phyloP scores from a whole-genome alignment of 1,140 invertebrate genomes.

The Aphaenogaster rudis region DNA sequence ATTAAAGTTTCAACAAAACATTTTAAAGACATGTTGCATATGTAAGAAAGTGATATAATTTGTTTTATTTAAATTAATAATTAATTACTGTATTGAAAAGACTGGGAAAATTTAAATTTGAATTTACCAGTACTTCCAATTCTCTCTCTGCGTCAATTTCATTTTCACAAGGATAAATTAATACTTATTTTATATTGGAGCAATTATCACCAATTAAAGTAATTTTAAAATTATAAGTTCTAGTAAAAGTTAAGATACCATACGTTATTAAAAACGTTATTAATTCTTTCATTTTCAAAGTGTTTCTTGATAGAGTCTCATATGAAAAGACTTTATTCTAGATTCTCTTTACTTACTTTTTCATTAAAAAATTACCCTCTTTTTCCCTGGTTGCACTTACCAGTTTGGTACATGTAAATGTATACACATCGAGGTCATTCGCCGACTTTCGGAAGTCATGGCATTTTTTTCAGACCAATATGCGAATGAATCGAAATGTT shows the following conservation, averaged over 20 bases:
- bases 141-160: background rate
- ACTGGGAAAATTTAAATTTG: background rate
- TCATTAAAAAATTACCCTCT: background rate
- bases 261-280: background rate
- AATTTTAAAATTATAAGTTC: background rate
- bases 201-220: background rate
- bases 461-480: slow-evolving; percentile 24
- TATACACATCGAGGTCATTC: background rate
- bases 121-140: background rate
- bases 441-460: background rate
- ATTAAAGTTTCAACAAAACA: background rate
- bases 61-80: background rate
- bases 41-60: background rate
- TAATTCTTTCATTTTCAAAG: background rate
- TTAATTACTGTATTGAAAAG: background rate
- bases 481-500: slow-evolving; percentile 24
- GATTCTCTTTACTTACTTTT: background rate
- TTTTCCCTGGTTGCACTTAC: background rate
- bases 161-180: background rate
- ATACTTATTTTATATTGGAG: background rate
- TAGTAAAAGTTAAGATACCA: background rate
- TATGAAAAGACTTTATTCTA: background rate
- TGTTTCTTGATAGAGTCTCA: background rate
- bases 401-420: background rate
- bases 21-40: background rate